A percentile compares a stretch with the other conserved stretches of the same genome.
Evolutionary conservation across 2,888 invertebrate species (phyloP).

Genomic region (Lasioglossum leucozonium): DNA sequence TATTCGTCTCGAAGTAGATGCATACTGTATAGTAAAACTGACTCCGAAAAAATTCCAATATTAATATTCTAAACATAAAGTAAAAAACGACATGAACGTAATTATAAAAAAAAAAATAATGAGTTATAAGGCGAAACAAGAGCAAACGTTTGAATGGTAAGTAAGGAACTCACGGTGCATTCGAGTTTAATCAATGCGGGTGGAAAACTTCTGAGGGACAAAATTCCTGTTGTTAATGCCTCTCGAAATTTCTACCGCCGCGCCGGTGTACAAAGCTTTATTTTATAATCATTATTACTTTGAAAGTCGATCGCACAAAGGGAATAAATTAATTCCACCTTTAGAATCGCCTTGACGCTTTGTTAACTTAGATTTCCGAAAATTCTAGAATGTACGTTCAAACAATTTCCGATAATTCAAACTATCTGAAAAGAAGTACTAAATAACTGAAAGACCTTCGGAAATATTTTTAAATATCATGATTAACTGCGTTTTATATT

Average conservation of each 20-base stretch:
- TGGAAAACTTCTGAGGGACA: neutral
- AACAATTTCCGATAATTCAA: neutral
- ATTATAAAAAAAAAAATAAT: neutral
- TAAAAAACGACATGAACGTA: no score
- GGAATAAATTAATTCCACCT: constrained; percentile 15
- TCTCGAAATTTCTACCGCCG: neutral
- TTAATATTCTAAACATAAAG: neutral
- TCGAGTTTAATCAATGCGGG: constrained; percentile 4
- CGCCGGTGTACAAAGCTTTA: neutral
- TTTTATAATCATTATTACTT: constrained; percentile 19
- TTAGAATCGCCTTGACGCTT: neutral
- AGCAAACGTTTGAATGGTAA: neutral
- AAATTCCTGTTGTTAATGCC: neutral
- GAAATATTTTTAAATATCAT: neutral
- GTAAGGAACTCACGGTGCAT: neutral
- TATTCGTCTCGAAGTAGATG: neutral
- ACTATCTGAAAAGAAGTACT: neutral
- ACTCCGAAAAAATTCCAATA: neutral
- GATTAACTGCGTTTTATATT: neutral
- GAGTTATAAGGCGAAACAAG: neutral
- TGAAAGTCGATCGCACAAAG: constrained; percentile 11
- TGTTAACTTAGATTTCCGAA: neutral
- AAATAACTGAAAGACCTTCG: neutral
- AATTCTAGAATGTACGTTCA: neutral
- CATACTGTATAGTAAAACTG: neutral